A percentile compares a stretch with the other conserved stretches of the same genome.
These are phyloP conservation scores for Zaprionus inermis DNA, from an alignment of 1,140 invertebrate genomes.

Conservation along the genomic window DNA sequence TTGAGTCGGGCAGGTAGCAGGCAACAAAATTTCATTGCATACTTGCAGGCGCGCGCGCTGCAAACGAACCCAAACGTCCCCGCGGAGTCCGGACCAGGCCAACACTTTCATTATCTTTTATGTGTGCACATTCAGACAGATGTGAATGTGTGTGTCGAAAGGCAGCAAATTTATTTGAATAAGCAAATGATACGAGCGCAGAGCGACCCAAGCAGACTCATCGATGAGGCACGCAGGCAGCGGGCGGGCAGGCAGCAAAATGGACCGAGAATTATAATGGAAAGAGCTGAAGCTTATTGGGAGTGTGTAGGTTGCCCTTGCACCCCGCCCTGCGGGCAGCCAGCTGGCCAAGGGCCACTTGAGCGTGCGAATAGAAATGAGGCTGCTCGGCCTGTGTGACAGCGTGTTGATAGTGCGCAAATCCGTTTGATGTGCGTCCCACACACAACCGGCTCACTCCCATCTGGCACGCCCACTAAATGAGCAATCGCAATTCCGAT, in stretches of 20 bases:
- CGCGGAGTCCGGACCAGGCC: conserved; percentile 29
- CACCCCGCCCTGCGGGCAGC: background rate
- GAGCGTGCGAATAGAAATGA: conserved; percentile 13
- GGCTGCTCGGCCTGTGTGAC: conserved; percentile 8
- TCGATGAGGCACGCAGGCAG: conserved; percentile 35
- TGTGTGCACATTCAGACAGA: conserved; percentile 54
- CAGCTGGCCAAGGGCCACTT: conserved; percentile 38
- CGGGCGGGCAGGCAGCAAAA: conserved; percentile 30
- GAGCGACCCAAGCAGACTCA: conserved; percentile 5
- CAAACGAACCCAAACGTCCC: background rate
- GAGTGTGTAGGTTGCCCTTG: background rate
- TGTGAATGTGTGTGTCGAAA: conserved; percentile 14
- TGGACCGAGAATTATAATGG: conserved; percentile 49
- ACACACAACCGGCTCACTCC: background rate
- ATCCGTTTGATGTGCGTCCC: conserved; percentile 42
- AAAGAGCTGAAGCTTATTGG: conserved; percentile 1
- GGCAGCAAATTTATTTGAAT: conserved; percentile 60
- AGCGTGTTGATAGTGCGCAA: conserved; percentile 48
- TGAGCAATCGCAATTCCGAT: conserved; percentile 37
- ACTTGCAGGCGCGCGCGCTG: conserved; percentile 27
- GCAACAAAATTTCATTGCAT: conserved; percentile 45
- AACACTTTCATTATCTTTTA: conserved; percentile 72
- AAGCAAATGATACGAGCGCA: conserved; percentile 46
- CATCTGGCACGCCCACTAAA: conserved; percentile 35
- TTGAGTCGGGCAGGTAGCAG: background rate